A percentile compares a stretch with the other conserved stretches of the same genome.
Conservation (phyloP, 2,888 invertebrate species). For the Nasonia oneida region DNA sequence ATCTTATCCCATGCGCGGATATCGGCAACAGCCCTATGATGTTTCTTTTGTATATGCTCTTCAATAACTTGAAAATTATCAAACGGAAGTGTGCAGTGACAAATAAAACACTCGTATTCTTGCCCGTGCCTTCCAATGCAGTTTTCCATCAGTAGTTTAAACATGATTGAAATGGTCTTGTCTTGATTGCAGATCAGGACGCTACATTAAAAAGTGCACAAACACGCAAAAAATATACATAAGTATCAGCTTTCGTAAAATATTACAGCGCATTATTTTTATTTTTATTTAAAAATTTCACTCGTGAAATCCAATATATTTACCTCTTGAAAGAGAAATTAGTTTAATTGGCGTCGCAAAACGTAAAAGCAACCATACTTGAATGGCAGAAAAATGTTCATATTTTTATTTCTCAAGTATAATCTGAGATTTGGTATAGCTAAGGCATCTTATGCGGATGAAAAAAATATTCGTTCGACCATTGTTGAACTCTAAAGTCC, state of each 20-base stretch:
- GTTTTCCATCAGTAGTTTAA: conserved; percentile 2
- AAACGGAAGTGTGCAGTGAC: neutral
- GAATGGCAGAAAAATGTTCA: neutral
- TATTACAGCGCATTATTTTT: neutral
- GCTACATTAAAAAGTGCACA: neutral
- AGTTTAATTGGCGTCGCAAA: neutral
- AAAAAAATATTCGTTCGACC: too few species aligned
- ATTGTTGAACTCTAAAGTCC: too few species aligned
- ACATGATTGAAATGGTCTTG: neutral
- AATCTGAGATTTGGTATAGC: neutral
- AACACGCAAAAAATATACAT: too few species aligned
- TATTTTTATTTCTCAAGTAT: neutral
- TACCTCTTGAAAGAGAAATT: neutral
- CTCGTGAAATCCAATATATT: neutral
- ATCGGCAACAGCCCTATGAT: neutral
- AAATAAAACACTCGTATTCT: neutral
- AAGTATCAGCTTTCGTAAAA: neutral
- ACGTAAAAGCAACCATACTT: neutral
- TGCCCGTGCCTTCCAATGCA: neutral
- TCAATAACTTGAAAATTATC: neutral
- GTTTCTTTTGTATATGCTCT: neutral
- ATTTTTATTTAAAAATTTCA: neutral
- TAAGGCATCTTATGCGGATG: too few species aligned
- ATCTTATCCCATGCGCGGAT: neutral
- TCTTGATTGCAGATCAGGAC: neutral